Evolutionary conservation across 2,888 invertebrate species (phyloP), one percentile per base, ranked within the genome.

Genomic region (Noctua fimbriata): DNA sequence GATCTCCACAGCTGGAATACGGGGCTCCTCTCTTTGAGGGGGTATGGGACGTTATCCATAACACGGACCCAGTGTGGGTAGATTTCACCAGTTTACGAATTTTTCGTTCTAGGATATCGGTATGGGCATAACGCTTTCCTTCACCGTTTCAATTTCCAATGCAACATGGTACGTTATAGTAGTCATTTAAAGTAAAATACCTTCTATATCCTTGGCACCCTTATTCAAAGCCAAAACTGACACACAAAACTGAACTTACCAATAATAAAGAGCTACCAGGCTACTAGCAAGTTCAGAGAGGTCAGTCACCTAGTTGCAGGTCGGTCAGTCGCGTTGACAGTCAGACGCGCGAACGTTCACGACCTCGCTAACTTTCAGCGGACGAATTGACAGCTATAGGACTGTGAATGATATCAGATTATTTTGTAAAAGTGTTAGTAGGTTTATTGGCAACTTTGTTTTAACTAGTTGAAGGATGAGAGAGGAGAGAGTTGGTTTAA

Each of bases 221-320:
- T 60, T 7, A 28, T 60, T 60, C 1, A 60, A 32, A 60, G 60
- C 18, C 7, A 60, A 28, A 28, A 60, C 60, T 60, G 28, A n/a
- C n/a, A 60, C n/a, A 14, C 28, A 60, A 32, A 18, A 32, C 21
- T 32, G 24, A 71, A 55, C 28, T 24, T 14, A n/a, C 65, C 18
- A 36, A 65, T 14, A 47, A 69, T 69, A 44, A 60, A 83, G 9
- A 69, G 24, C 16, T 16, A 28, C 60, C 4, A 32, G 65, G 65
- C 65, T 69, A n/a, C 10, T 12, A 36, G 21, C 47, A 60, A 72
- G 55, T 81, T 81, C 55, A 81, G 0, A 7, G 49, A 65, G 82
- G 71, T 86, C 82, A 63, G 14, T 77, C 44, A 86, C 86, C 70
- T 65, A 36, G n/a, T 67, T 58, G 36, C 70, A 71, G 70, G 44